Evolutionary conservation across 2,797 vertebrate genomes (phyloP).

Genomic region (Nothura maculosa): DNA sequence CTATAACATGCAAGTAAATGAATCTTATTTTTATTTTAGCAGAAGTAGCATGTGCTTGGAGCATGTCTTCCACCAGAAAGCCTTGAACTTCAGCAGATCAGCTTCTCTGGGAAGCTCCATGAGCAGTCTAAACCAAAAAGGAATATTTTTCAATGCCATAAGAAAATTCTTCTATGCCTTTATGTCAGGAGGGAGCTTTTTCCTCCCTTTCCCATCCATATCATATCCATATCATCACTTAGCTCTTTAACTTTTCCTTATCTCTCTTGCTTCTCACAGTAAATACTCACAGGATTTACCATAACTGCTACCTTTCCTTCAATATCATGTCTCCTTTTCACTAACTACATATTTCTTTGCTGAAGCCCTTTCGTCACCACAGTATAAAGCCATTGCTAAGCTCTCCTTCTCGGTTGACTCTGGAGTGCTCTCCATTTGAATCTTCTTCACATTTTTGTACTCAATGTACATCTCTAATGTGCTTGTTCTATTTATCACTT

Average conservation of each 20-base stretch:
- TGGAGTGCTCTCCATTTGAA: not conserved
- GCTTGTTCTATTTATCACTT: not conserved
- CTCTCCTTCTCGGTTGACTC: not conserved
- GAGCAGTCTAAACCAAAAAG: not conserved
- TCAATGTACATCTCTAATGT: not conserved
- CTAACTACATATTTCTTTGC: not conserved
- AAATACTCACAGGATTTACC: not conserved
- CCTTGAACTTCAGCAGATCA: not conserved
- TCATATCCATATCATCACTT: not conserved
- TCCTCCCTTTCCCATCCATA: not conserved
- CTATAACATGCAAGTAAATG: not conserved
- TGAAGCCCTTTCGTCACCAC: not conserved
- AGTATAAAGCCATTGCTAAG: rapidly evolving
- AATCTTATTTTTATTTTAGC: not conserved
- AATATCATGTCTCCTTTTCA: not conserved
- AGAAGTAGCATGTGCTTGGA: not conserved
- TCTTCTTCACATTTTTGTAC: not conserved
- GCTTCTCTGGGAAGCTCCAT: not conserved
- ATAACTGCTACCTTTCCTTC: not conserved
- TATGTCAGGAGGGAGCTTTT: not conserved
- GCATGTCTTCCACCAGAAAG: not conserved
- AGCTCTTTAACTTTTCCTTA: not conserved
- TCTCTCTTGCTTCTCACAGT: not conserved
- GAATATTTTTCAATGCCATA: not conserved
- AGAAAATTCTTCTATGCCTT: constrained; percentile 7